These are phyloP conservation scores for Drosophila borealis DNA, from an alignment of 2,888 invertebrate species.

Conservation along the genomic window DNA sequence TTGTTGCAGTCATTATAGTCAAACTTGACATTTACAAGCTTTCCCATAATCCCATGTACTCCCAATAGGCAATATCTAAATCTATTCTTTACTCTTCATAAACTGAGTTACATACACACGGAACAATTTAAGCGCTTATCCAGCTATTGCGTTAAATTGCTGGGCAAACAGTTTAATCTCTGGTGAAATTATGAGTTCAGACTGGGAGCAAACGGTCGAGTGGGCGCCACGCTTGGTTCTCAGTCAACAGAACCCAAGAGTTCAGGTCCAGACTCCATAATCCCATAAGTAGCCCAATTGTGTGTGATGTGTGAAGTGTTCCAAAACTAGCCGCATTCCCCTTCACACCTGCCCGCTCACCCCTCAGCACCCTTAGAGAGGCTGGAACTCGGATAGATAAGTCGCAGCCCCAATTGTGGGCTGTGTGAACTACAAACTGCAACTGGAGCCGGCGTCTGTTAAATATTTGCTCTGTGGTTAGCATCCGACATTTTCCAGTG, in stretches of 20 bases:
- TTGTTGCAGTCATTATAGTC: too few species aligned
- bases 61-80: not conserved
- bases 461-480: slow-evolving; percentile 67
- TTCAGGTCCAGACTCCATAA: slow-evolving; percentile 41
- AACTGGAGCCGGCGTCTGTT: slow-evolving; percentile 63
- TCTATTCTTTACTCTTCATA: not conserved
- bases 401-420: slow-evolving; percentile 36
- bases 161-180: slow-evolving; percentile 58
- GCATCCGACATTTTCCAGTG: slow-evolving; percentile 59
- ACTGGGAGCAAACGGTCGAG: slow-evolving; percentile 19
- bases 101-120: not conserved
- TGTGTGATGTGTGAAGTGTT: slow-evolving; percentile 49
- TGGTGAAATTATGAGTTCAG: slow-evolving; percentile 59
- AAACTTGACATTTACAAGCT: too few species aligned
- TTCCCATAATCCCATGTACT: too few species aligned
- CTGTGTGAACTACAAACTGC: slow-evolving; percentile 62
- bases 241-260: slow-evolving; percentile 23
- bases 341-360: too few species aligned
- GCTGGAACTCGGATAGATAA: not conserved
- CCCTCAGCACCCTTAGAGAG: not conserved
- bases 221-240: slow-evolving; percentile 24
- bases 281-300: slow-evolving; percentile 71
- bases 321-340: slow-evolving; percentile 22
- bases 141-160: slow-evolving; percentile 44
- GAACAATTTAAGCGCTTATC: slow-evolving; percentile 24